Evolutionary conservation across 2,888 invertebrate species (phyloP), one percentile per base, ranked within the genome.

Genomic region (Tuberolachnus salignus): DNA sequence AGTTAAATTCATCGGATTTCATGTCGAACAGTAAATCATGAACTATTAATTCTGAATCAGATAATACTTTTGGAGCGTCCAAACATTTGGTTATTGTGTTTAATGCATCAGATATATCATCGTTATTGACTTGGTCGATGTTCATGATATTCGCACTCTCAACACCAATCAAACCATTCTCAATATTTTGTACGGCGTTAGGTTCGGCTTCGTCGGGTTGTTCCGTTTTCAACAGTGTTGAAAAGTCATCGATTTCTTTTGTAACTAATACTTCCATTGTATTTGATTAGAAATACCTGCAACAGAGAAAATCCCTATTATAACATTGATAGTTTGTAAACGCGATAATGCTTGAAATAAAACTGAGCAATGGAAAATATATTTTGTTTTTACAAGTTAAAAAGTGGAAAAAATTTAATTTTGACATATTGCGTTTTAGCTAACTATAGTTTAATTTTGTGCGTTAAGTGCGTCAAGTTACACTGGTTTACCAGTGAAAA

Each of bases 261-360:
- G 57, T 26, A 19, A 49, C 57, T 59, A n/a, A 72, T 34, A 61
- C 42, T 42, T 63, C 73, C 73, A 73, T 73, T n/a, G 34, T 59
- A 46, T n/a, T 42, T 13, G n/a, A 16, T 14, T 26, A 61, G n/a
- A n/a, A 23, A 13, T 71, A 73, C n/a, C 73, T 73, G n/a, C 8
- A 73, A 73, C 42, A 63, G 9, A 63, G 21, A 63, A 53, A 63
- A 57, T 1, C 46, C 8, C 9, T n/a, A 14, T 26, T 42, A 1
- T 4, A 71, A 57, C 9, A 34, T 34, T 6, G 13, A 70, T 21
- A 51, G 16, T 55, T 69, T 21, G 10, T 19, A 16, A 42, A 26
- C 14, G 14, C 34, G n/a, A 61, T 61, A 19, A n/a, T n/a, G n/a
- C 1, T 19, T 10, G 0, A 4, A 59, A 59, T 26, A 59, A 34